phyloP scores from a whole-genome alignment of 2,113 vertebrate species.

The Mormyrus lacerda region DNA sequence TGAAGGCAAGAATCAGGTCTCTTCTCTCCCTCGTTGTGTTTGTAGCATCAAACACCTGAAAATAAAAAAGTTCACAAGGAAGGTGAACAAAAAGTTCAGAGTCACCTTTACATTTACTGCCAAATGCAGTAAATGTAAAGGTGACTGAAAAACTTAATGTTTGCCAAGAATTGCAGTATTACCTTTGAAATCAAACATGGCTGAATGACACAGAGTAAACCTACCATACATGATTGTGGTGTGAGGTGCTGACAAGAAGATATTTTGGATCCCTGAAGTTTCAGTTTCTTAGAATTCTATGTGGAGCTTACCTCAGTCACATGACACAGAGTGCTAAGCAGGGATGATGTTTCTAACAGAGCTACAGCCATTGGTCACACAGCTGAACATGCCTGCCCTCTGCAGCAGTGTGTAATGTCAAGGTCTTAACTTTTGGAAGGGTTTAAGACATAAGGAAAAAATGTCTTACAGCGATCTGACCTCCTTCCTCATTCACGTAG shows the following conservation, averaged over 20 bases:
- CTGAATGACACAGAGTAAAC: neutral
- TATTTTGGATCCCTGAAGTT: neutral
- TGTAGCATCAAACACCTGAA: constrained; percentile 93
- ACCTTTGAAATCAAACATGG: neutral
- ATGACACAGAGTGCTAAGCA: neutral
- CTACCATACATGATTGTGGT: neutral
- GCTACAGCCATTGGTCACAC: neutral
- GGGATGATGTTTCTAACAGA: neutral
- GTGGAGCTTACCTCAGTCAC: neutral
- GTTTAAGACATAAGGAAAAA: constrained; percentile 2
- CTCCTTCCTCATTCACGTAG: constrained; percentile 77
- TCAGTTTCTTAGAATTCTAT: neutral
- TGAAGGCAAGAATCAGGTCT: constrained; percentile 84
- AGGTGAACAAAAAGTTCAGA: neutral
- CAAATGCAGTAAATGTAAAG: too few species aligned
- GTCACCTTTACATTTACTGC: too few species aligned
- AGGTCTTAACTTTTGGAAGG: neutral
- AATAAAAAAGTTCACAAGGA: neutral
- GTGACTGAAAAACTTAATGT: neutral
- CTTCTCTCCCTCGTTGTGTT: constrained; percentile 93
- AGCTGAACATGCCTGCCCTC: neutral
- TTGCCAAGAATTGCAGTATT: neutral
- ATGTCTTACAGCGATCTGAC: constrained; percentile 86
- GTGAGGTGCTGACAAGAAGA: neutral
- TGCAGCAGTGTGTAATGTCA: neutral